Evolutionary conservation across 2,113 vertebrate genomes (phyloP).

Genomic region (Eira barbara): DNA sequence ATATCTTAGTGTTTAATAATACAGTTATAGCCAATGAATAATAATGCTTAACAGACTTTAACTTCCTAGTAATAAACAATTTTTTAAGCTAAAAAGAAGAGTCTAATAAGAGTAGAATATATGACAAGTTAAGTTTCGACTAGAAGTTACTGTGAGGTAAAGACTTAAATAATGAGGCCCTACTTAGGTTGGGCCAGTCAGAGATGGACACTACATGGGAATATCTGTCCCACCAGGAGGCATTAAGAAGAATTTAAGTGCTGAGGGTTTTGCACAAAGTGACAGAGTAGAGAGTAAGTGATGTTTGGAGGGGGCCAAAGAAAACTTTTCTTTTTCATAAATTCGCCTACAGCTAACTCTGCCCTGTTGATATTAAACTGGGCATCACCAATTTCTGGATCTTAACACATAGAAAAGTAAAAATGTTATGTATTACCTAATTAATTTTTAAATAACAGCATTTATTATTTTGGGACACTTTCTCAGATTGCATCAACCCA

Average conservation of each 20-base stretch:
- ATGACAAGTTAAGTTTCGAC: background rate
- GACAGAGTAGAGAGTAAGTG: background rate
- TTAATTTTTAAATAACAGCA: constrained; percentile 62
- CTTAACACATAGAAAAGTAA: constrained; percentile 54
- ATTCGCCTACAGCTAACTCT: background rate
- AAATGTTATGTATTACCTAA: constrained; percentile 61
- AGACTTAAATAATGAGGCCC: background rate
- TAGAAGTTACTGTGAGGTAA: background rate
- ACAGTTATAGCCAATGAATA: background rate
- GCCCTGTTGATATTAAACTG: constrained; percentile 32
- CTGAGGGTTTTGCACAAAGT: background rate
- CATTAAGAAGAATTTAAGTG: background rate
- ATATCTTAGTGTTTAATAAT: constrained; percentile 10
- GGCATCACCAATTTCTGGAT: constrained; percentile 27
- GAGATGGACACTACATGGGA: background rate
- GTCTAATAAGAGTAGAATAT: background rate
- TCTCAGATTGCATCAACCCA: constrained; percentile 47
- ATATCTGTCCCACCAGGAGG: background rate
- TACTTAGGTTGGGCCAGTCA: background rate
- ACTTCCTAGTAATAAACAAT: background rate
- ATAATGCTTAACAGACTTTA: background rate
- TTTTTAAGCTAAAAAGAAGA: background rate
- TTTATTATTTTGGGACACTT: constrained; percentile 60
- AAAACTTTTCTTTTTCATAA: constrained; percentile 33
- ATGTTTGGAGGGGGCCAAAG: background rate